Conservation (phyloP, 2,888 invertebrate genomes). For the Pasiphila rectangulata region DNA sequence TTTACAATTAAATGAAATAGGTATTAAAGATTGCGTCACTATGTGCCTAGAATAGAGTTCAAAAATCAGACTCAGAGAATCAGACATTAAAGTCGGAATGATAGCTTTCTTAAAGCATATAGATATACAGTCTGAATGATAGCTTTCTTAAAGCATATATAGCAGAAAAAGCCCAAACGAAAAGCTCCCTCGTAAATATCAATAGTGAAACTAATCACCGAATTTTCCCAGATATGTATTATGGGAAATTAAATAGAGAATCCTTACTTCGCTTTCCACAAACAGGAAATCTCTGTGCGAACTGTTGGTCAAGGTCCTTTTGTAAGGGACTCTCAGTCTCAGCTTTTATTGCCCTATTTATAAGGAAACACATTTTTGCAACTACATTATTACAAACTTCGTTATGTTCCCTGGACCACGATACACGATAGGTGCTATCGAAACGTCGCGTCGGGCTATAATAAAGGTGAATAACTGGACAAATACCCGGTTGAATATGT, state of each 20-base stretch:
- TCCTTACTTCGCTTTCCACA: conserved; percentile 2
- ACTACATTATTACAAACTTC: background rate
- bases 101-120: background rate
- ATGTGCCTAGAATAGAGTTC: background rate
- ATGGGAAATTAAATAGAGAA: background rate
- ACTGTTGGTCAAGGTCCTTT: conserved; percentile 2
- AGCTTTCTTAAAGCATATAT: background rate
- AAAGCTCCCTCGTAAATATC: background rate
- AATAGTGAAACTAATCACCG: background rate
- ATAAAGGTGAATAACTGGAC: too few species aligned
- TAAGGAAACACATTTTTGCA: conserved; percentile 2
- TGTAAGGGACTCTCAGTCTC: background rate
- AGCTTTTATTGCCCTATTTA: conserved; percentile 5
- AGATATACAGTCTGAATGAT: background rate
- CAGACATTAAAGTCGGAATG: background rate
- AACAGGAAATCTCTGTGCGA: conserved; percentile 8
- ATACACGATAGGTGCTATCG: too few species aligned
- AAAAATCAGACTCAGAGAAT: too few species aligned
- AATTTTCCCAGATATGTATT: conserved; percentile 6
- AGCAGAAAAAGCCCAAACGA: background rate
- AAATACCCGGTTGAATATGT: too few species aligned
- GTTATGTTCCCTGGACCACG: too few species aligned
- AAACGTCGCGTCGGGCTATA: too few species aligned
- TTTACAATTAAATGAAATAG: too few species aligned
- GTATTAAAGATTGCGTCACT: too few species aligned